Percentiles rank a stretch among this genome's conserved stretches.
Evolutionary conservation across 2,113 vertebrate species (phyloP).

Genomic region (Lepidothrix coronata): DNA sequence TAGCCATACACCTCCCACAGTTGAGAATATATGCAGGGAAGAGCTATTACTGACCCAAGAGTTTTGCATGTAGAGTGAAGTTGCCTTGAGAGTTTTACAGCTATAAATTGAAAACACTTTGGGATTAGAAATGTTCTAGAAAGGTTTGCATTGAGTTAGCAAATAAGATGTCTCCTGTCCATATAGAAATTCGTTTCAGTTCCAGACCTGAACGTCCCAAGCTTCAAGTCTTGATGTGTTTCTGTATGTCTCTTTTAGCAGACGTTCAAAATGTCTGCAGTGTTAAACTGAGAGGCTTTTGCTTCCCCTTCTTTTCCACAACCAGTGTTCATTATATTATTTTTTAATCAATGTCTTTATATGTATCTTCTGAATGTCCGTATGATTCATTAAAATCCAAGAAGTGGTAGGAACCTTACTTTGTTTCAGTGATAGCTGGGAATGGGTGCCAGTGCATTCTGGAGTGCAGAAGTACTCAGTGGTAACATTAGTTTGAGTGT

Average conservation of each 20-base stretch:
- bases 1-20: neutral
- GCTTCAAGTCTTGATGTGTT: neutral
- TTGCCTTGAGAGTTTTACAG: neutral
- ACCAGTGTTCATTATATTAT: neutral
- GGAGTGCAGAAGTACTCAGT: neutral
- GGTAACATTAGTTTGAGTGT: neutral
- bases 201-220: neutral
- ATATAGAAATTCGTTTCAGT: neutral
- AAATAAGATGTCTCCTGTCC: neutral
- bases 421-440: neutral
- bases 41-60: neutral
- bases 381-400: neutral
- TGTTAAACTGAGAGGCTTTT: neutral
- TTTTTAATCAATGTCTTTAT: neutral
- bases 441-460: neutral
- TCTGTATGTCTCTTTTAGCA: neutral
- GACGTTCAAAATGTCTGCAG: neutral
- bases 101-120: neutral
- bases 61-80: neutral
- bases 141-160: neutral
- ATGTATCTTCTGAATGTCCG: neutral
- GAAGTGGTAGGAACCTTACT: neutral
- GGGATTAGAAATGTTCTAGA: neutral
- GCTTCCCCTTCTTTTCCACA: neutral
- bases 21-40: neutral